Conservation (phyloP, 2,888 invertebrate genomes). For the Drosophila melanocephala region DNA sequence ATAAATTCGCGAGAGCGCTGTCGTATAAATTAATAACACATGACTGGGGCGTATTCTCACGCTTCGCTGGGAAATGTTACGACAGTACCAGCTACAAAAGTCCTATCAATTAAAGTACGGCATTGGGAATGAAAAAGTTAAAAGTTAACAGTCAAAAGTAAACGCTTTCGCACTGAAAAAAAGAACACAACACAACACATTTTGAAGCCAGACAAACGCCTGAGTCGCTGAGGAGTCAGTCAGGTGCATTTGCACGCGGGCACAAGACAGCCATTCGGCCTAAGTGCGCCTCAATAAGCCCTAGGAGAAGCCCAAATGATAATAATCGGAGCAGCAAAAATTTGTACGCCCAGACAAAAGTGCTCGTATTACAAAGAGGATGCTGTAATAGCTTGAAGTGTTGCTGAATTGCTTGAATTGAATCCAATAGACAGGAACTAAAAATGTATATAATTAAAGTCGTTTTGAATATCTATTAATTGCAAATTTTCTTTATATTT, state of each 20-base stretch:
- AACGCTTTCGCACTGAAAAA: conserved; percentile 20
- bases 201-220: background rate
- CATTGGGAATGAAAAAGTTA: conserved; percentile 21
- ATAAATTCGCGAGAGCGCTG: conserved; percentile 42
- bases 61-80: conserved; percentile 47
- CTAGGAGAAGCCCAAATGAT: conserved; percentile 32
- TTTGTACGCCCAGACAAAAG: background rate
- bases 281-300: conserved; percentile 65
- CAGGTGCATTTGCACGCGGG: conserved; percentile 32
- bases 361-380: background rate
- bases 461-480: background rate
- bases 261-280: conserved; percentile 49
- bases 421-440: background rate
- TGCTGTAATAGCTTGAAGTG: background rate
- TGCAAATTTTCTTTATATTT: background rate
- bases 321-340: conserved; percentile 19
- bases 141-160: background rate
- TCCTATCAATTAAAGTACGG: conserved; percentile 57
- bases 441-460: background rate
- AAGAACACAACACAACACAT: conserved; percentile 3
- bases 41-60: conserved; percentile 64
- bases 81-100: conserved; percentile 28
- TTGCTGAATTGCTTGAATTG: background rate
- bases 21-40: conserved; percentile 71
- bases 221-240: background rate